phyloP scores from a whole-genome alignment of 2,113 vertebrate species.

The Conger conger region DNA sequence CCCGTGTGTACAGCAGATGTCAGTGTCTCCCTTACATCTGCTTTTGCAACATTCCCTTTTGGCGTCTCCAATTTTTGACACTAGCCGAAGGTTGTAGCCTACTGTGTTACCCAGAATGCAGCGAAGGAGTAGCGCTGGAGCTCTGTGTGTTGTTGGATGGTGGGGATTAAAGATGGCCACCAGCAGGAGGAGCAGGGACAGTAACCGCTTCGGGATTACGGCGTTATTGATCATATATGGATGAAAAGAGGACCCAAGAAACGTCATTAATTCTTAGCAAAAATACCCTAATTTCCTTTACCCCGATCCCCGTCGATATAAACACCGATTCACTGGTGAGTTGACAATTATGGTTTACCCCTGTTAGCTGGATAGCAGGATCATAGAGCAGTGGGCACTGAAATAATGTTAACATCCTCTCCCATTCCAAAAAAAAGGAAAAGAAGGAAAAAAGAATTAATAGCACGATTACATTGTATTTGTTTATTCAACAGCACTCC shows the following conservation, averaged over 20 bases:
- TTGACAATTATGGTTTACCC: conserved; percentile 12
- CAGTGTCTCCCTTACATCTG: conserved; percentile 30
- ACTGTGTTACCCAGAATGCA: conserved; percentile 38
- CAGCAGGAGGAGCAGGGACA: conserved; percentile 41
- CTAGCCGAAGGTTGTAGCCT: conserved; percentile 3
- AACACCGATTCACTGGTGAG: conserved; percentile 33
- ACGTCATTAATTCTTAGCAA: conserved; percentile 26
- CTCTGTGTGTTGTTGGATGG: conserved; percentile 53
- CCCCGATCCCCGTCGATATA: conserved; percentile 22
- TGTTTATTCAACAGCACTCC: background rate
- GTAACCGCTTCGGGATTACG: conserved; percentile 22
- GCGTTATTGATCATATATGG: conserved; percentile 45
- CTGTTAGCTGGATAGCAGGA: conserved; percentile 19
- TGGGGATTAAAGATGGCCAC: conserved; percentile 60
- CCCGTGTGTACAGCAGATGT: conserved; percentile 33
- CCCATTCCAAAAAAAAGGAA: background rate
- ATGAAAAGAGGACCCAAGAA: conserved; percentile 34
- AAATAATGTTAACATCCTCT: conserved; percentile 28
- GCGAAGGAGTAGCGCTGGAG: conserved; percentile 34
- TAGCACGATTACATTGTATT: background rate
- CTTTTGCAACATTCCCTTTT: background rate
- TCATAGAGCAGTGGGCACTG: conserved; percentile 18
- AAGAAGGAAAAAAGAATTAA: background rate
- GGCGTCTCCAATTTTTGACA: conserved; percentile 8
- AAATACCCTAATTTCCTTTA: conserved; percentile 21